Base-by-base conservation (phyloP, 2,113 vertebrate genomes). In the Dendrocopos noguchii region DNA sequence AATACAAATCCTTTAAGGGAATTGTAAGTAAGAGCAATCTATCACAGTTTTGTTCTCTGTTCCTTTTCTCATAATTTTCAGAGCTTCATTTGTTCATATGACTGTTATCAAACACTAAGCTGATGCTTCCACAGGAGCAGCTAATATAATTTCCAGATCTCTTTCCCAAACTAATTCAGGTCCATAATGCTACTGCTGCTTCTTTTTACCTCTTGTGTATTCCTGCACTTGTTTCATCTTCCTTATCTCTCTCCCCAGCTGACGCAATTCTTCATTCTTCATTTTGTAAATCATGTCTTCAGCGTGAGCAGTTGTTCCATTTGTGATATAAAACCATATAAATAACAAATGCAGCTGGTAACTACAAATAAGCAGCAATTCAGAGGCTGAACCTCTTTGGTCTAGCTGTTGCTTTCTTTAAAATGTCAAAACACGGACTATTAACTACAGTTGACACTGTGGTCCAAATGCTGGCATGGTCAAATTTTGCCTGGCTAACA, bases 181-280 rank as follows among this genome's bases (percentile, higher is more conserved):
- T 84, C 71, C 7, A 6, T 36, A 84, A 82, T 42, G 46, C 77
- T 87, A 85, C 17, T 50, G n/a, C 67, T 80, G 59, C 52, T 84
- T 63, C n/a, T 66, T 84, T 89, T 80, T n/a, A 12, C 63, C 63
- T 84, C 59, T 39, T 87, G 33, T 47, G 81, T 61, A 80, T 91
- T 79, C 63, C 71, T 61, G 70, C 22, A 63, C 74, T 79, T 82
- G 47, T 70, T 89, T 70, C n/a, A 63, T 84, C 71, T 84, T 63
- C 56, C 36, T 63, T 61, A 9, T 65, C 56, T 86, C 67, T 76
- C 31, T 75, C 76, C 42, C 74, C 50, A 60, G 55, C 34, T 83
- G 71, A 76, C 60, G 63, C 55, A 36, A 36, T 77, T 91, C 78
- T 81, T 93, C 61, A 57, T 33, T 91, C 83, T 81, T 93, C 61